Evolutionary conservation across 2,888 invertebrate species (phyloP).

Genomic region (Hypomecis atomaria): DNA sequence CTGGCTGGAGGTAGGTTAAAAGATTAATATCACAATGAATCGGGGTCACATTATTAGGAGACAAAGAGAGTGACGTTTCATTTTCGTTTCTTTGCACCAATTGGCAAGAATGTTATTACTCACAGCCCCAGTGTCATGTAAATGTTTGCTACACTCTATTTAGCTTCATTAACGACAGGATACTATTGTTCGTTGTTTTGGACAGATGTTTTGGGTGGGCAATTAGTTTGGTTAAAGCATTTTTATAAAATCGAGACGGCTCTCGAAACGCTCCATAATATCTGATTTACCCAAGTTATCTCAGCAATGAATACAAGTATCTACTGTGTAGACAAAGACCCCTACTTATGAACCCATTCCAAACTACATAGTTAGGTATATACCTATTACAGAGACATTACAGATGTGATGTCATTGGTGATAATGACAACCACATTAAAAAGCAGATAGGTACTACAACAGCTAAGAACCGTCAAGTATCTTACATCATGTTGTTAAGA

Average conservation of each 20-base stretch:
- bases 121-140: slow-evolving; percentile 18
- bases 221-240: slow-evolving; percentile 12
- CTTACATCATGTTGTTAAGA: neutral
- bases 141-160: slow-evolving; percentile 24
- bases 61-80: slow-evolving; percentile 42
- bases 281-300: neutral
- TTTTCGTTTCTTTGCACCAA: slow-evolving; percentile 47
- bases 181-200: slow-evolving; percentile 5
- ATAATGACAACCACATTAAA: no score
- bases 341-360: no score
- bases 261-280: neutral
- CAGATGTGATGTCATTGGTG: neutral
- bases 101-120: slow-evolving; percentile 47
- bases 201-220: slow-evolving; percentile 9
- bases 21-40: slow-evolving; percentile 55
- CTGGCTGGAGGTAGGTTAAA: slow-evolving; percentile 12
- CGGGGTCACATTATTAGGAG: slow-evolving; percentile 55
- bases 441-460: neutral
- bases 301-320: neutral
- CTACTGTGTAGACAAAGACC: no score
- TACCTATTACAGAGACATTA: neutral
- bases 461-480: neutral
- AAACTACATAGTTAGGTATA: no score
- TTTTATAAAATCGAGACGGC: neutral
- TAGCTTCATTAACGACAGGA: slow-evolving; percentile 22